phyloP scores from a whole-genome alignment of 1,140 invertebrate genomes.

The Hermetia illucens region DNA sequence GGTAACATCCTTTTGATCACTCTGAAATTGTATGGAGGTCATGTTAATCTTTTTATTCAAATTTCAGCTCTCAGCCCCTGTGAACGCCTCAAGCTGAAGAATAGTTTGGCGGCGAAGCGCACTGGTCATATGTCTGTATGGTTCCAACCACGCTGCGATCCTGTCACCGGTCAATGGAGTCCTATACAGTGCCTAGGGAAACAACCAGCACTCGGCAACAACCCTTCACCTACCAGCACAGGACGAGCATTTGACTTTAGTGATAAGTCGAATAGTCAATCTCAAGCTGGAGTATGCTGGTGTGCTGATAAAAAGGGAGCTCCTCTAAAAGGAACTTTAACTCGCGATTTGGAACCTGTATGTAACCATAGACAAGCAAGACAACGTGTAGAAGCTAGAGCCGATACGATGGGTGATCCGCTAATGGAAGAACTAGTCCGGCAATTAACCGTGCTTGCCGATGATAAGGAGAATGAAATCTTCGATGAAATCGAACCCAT shows the following conservation, averaged over 20 bases:
- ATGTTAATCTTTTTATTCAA: conserved; percentile 4
- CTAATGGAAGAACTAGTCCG: conserved; percentile 48
- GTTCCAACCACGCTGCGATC: conserved; percentile 59
- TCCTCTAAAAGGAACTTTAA: conserved; percentile 60
- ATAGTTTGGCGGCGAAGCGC: conserved; percentile 51
- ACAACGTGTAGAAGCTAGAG: conserved; percentile 28
- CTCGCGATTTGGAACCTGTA: conserved; percentile 49
- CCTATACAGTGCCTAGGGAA: conserved; percentile 59
- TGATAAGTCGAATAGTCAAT: not conserved
- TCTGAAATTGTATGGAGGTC: no score
- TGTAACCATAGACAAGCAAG: conserved; percentile 65
- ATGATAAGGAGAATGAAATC: conserved; percentile 15
- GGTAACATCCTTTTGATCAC: conserved; percentile 30
- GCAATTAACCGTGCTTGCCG: conserved; percentile 42
- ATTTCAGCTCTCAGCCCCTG: conserved; percentile 56
- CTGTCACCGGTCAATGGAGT: conserved; percentile 58
- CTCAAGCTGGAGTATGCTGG: conserved; percentile 55
- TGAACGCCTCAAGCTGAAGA: conserved; percentile 61
- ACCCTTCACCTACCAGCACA: not conserved
- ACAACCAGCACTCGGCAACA: conserved; percentile 11
- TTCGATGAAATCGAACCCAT: conserved; percentile 12
- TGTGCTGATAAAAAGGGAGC: conserved; percentile 68
- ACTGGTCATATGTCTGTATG: conserved; percentile 34
- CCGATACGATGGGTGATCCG: conserved; percentile 20
- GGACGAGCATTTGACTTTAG: no score